Conservation (phyloP, 2,113 vertebrate species). For the Lipotes vexillifer region DNA sequence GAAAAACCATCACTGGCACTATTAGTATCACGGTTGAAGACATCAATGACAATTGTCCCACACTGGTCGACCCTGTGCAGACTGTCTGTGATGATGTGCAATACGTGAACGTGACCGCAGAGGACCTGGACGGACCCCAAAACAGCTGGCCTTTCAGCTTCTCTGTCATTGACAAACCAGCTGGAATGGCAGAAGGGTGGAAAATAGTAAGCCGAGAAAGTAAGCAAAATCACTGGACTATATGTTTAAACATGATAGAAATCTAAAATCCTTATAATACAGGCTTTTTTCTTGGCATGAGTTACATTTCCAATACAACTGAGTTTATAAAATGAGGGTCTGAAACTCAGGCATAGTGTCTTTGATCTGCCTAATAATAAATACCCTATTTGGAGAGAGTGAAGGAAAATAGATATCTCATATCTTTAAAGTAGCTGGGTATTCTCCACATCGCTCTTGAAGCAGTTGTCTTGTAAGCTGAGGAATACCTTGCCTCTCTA, state of each 20-base stretch:
- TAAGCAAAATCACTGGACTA: conserved; percentile 68
- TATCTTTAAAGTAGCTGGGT: neutral
- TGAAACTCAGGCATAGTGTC: neutral
- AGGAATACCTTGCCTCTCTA: neutral
- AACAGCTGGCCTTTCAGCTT: conserved; percentile 89
- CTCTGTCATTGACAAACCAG: conserved; percentile 77
- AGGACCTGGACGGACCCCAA: conserved; percentile 84
- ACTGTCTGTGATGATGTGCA: conserved; percentile 80
- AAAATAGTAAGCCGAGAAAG: conserved; percentile 83
- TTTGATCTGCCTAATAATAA: neutral
- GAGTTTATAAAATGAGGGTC: neutral
- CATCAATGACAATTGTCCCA: conserved; percentile 92
- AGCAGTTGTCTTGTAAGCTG: neutral
- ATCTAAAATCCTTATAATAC: neutral
- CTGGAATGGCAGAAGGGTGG: conserved; percentile 81
- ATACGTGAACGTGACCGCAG: conserved; percentile 83
- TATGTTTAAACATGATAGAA: neutral
- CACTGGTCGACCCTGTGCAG: conserved; percentile 73
- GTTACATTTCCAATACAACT: neutral
- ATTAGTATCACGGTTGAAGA: conserved; percentile 87
- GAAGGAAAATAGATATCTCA: neutral
- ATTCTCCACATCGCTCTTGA: neutral
- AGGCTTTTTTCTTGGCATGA: neutral
- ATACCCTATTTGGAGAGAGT: neutral
- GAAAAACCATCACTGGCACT: conserved; percentile 90